Evolutionary conservation across 2,888 invertebrate genomes (phyloP), one percentile per base, ranked within the genome.

Genomic region (Apotomis turbidana): DNA sequence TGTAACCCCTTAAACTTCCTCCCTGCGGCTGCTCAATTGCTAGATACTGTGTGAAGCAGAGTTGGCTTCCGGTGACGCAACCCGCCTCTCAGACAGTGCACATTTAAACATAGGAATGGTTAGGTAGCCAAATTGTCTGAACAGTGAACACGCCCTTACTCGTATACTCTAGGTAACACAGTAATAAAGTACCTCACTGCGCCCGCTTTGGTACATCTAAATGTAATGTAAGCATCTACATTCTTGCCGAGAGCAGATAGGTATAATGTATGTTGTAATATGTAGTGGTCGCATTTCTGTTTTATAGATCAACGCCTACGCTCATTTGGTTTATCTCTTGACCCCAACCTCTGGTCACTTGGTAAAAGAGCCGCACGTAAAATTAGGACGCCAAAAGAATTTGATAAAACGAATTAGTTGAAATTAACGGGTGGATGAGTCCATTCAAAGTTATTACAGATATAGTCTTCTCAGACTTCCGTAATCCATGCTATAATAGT

Each of bases 241-340:
- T 27, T 64, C 54, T 55, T 44, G 41, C 15, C 8, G 41, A 38
- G 44, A 15, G 54, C 54, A 64, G 38, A 44, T 44, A 61, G 15
- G 10, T 3, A 57, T 44, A 15, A 60, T 3, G 54, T 54, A 46
- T 13, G 36, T 60, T 38, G 49, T 57, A 51, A 36, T 60, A 38
- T 46, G 41, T 67, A 62, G 67, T 59, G 58, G 62, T 58, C 58
- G 63, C 62, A 68, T 62, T 66, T 68, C 46, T 62, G 46, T 36
- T 15, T 63, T 58, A 61, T 57, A 68, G 62, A 51, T 57, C 61
- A 57, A 62, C 68, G 46, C 68, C 68, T 46, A 72, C 68, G 62
- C 57, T 63, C 68, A 62, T 58, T 62, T 63, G 38, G 57, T 68
- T 68, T 63, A 68, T 72, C 68, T 63, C 59, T 58, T 72, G 72